These are phyloP conservation scores for Rhabdophis nuchalis DNA, from an alignment of 2,797 vertebrate genomes.

Conservation along the genomic window DNA sequence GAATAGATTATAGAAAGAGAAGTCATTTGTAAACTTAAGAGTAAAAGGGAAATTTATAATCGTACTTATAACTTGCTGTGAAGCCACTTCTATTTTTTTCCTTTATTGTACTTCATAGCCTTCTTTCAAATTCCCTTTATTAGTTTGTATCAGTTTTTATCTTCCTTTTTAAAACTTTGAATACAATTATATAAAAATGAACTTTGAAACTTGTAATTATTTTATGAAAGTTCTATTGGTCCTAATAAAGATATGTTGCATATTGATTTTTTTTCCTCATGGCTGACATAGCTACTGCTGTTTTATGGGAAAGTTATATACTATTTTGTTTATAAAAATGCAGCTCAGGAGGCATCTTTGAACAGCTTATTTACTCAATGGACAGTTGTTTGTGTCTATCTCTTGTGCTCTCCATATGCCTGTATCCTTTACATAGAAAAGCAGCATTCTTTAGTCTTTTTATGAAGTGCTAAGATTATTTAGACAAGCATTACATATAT, in stretches of 20 bases:
- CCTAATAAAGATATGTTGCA: neutral
- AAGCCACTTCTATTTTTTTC: neutral
- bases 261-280: neutral
- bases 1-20: neutral
- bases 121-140: neutral
- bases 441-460: neutral
- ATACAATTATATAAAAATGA: neutral
- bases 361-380: neutral
- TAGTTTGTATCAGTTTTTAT: neutral
- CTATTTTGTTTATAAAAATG: neutral
- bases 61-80: neutral
- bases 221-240: neutral
- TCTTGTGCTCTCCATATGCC: neutral
- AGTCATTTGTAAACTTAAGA: neutral
- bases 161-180: neutral
- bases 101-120: neutral
- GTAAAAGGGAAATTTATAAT: neutral
- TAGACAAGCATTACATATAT: neutral
- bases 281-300: neutral
- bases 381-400: neutral
- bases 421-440: neutral
- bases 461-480: neutral
- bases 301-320: neutral
- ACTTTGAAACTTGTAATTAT: neutral
- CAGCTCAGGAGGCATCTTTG: neutral